Percentiles rank a stretch among this genome's conserved stretches.
Evolutionary conservation across 2,797 vertebrate genomes (phyloP).

Genomic region (Iguana delicatissima): DNA sequence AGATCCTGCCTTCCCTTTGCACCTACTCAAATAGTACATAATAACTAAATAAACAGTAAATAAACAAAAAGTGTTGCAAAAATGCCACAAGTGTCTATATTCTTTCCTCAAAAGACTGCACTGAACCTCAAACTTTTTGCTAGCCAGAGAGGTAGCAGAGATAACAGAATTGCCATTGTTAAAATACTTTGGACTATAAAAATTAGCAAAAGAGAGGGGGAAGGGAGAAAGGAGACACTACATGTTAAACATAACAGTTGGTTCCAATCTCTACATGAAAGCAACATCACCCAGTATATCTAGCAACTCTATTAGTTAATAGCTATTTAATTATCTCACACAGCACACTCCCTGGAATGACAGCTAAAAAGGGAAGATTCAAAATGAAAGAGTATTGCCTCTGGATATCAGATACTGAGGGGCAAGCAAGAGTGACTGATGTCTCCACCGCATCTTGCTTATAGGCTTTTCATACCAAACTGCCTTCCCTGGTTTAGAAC

Average conservation of each 20-base stretch:
- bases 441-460: background rate
- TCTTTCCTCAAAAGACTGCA: background rate
- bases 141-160: background rate
- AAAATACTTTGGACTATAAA: background rate
- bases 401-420: background rate
- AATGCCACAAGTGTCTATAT: background rate
- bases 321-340: conserved; percentile 1
- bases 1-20: background rate
- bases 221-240: background rate
- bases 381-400: background rate
- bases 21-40: background rate
- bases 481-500: background rate
- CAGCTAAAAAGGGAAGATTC: background rate
- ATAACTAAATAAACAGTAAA: background rate
- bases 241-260: background rate
- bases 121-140: no score
- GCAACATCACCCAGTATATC: background rate
- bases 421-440: background rate
- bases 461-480: background rate
- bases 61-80: background rate
- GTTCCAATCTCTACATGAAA: background rate
- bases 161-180: background rate
- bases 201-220: background rate
- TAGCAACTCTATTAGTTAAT: background rate
- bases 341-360: background rate